These are phyloP conservation scores for Patella depressa DNA, from an alignment of 2,888 invertebrate genomes.

Conservation along the genomic window DNA sequence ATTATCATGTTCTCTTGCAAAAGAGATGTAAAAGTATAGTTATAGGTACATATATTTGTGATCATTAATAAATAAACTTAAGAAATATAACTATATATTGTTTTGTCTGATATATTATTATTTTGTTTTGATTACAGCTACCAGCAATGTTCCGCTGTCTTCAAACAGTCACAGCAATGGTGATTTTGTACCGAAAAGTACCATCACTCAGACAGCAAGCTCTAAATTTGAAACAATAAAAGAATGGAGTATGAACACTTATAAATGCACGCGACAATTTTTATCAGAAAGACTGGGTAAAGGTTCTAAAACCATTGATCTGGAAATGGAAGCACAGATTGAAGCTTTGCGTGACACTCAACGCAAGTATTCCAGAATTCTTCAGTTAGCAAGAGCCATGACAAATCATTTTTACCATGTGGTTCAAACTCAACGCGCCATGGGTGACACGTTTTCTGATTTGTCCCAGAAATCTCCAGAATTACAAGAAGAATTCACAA, in stretches of 20 bases:
- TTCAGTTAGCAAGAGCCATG: conserved; percentile 87
- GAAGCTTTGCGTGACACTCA: conserved; percentile 94
- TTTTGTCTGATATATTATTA: neutral
- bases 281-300: conserved; percentile 95
- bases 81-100: neutral
- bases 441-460: conserved; percentile 93
- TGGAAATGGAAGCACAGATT: conserved; percentile 93
- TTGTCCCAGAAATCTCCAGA: conserved; percentile 96
- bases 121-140: conserved; percentile 44
- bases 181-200: conserved; percentile 56
- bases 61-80: no score
- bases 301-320: conserved; percentile 73
- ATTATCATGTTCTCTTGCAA: no score
- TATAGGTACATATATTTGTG: no score
- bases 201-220: conserved; percentile 54
- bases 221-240: conserved; percentile 85
- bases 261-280: conserved; percentile 97
- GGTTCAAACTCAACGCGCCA: conserved; percentile 86
- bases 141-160: conserved; percentile 59
- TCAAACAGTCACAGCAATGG: conserved; percentile 52
- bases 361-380: conserved; percentile 84
- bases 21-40: no score
- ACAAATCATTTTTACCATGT: conserved; percentile 91
- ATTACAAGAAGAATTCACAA: conserved; percentile 92
- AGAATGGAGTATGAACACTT: conserved; percentile 98